Percentiles rank a stretch among this genome's conserved stretches.
These are phyloP conservation scores for Ophiothrix spiculata DNA, from an alignment of 35 echinoderm and acorn worm species.

Conservation along the genomic window DNA sequence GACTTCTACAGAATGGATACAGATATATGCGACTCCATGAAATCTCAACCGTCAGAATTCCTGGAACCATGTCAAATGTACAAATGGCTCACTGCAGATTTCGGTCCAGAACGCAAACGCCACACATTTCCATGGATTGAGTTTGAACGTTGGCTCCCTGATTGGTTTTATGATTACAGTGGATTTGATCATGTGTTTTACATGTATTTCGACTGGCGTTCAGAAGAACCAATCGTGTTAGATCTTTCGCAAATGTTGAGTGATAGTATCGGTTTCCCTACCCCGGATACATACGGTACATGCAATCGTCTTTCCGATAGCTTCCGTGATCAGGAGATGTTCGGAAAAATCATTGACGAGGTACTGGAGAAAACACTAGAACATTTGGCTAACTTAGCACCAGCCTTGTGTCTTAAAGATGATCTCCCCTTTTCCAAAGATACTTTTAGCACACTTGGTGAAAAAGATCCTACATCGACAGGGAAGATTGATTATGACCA, in stretches of 20 bases:
- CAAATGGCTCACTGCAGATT: background rate
- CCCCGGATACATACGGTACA: background rate
- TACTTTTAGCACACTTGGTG: background rate
- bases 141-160: background rate
- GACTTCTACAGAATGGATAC: background rate
- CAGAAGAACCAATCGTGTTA: background rate
- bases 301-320: background rate
- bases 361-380: background rate
- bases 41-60: background rate
- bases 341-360: background rate
- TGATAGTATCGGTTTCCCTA: background rate
- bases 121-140: background rate
- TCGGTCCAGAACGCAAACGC: background rate
- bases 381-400: background rate
- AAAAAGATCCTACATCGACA: background rate
- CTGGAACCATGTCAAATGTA: background rate
- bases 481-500: background rate
- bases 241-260: background rate
- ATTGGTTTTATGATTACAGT: conserved; percentile 7
- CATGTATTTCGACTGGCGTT: background rate
- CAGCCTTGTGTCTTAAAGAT: background rate
- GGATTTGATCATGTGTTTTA: conserved; percentile 1
- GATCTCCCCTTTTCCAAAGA: background rate
- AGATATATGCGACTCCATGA: background rate
- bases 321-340: background rate